Evolutionary conservation across 2,797 vertebrate genomes (phyloP), one percentile per base, ranked within the genome.

Genomic region (Pseudomugil tenellus): DNA sequence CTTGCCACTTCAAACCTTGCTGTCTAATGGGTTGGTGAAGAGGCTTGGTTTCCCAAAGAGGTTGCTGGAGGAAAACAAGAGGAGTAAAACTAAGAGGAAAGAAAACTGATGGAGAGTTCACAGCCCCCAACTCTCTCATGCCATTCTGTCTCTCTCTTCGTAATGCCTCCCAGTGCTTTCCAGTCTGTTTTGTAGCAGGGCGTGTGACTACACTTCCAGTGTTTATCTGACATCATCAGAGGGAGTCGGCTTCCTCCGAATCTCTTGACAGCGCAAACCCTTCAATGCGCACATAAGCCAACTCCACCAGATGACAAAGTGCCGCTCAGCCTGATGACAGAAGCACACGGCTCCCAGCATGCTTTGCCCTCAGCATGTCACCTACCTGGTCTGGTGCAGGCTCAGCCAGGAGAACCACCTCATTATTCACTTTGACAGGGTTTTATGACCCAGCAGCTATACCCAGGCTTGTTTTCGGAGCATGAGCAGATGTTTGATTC

Each of bases 361-460:
- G 89, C 88, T 82, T 87, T 82, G 88, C 88, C 88, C 87, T 82
- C 86, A 75, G 87, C 79, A 65, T 74, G 81, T 90, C 88, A 91
- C 86, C 85, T 90, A 87, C 84, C 82, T 83, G 82, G 79, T 84
- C 79, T 84, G 81, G 85, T 85, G 57, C 29, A 29, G 72, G 41
- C 77, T 79, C 82, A 64, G 78, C 83, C 83, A 52, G 10, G 31
- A 74, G 85, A 84, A 75, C 79, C 70, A 9, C 65, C 83, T 92
- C 90, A 92, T 91, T 91, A 88, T 80, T 92, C 91, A 92, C 85
- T 90, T 67, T 89, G 90, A 92, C 91, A 85, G 85, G 84, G 84
- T 88, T 84, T 80, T 74, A 76, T 81, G 84, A 91, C 85, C 85
- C 76, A 57, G 76, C 81, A 60, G 83, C 80, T 63, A 67, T 25